phyloP scores from a whole-genome alignment of 2,797 vertebrate genomes.

The Coccyzus lansbergi region DNA sequence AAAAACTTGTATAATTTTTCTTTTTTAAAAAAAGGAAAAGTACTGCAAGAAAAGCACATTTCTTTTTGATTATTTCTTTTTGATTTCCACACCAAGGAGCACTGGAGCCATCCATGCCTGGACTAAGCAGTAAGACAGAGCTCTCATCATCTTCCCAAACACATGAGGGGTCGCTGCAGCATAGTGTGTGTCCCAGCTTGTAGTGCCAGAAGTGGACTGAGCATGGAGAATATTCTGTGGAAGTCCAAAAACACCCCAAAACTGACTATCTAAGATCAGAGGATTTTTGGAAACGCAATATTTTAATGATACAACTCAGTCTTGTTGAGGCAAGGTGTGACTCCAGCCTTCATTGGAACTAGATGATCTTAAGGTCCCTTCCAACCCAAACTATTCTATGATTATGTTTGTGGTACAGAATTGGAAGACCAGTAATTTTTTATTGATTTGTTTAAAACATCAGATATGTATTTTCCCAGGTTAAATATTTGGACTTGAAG shows the following conservation, averaged over 20 bases:
- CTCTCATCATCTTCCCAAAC: not conserved
- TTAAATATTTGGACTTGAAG: not conserved
- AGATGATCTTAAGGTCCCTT: too few relatives aligned
- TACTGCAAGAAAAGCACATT: not conserved
- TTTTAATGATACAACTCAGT: not conserved
- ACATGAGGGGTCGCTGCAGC: not conserved
- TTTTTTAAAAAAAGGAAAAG: not conserved
- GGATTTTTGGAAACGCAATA: not conserved
- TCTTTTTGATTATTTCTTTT: too few relatives aligned
- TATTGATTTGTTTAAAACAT: not conserved
- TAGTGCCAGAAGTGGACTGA: not conserved
- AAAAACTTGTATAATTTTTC: not conserved
- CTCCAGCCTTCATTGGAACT: not conserved
- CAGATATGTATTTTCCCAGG: not conserved
- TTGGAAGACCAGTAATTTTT: not conserved
- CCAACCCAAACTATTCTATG: too few relatives aligned
- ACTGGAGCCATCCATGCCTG: rapidly evolving
- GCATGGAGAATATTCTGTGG: not conserved
- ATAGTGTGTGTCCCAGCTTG: not conserved
- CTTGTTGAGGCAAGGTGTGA: not conserved
- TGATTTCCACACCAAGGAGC: not conserved
- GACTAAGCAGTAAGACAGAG: not conserved
- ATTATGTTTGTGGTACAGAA: not conserved
- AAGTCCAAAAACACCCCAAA: not conserved
- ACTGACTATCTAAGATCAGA: not conserved